Conservation (phyloP, 2,113 vertebrate species). For the Menidia beryllina region DNA sequence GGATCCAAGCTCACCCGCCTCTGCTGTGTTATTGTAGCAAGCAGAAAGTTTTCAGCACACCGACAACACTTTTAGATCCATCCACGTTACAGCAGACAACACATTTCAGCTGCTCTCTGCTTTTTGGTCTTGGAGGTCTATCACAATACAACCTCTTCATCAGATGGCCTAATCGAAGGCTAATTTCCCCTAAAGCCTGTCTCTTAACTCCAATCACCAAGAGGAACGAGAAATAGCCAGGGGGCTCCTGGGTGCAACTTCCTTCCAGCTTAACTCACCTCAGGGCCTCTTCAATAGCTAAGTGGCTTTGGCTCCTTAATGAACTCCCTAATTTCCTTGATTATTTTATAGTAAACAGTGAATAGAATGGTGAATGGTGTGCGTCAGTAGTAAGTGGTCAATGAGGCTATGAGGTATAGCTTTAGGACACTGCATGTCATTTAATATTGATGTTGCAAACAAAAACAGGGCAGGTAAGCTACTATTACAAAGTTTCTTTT, state of each 20-base stretch:
- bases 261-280: conserved; percentile 56
- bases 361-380: conserved; percentile 8
- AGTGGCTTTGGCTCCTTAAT: conserved; percentile 46
- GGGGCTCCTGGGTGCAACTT: conserved; percentile 36
- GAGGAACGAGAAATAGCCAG: conserved; percentile 51
- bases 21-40: not conserved
- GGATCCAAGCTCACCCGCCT: not conserved
- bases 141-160: conserved; percentile 67
- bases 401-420: no score
- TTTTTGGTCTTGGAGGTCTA: conserved; percentile 66
- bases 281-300: conserved; percentile 55
- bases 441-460: no score
- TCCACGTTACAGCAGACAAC: conserved; percentile 45
- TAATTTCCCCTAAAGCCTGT: conserved; percentile 73
- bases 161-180: conserved; percentile 70
- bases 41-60: conserved; percentile 39
- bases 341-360: conserved; percentile 14
- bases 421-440: not conserved
- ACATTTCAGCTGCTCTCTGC: conserved; percentile 58
- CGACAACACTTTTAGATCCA: conserved; percentile 41
- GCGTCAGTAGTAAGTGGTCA: not conserved
- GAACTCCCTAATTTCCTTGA: not conserved
- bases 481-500: no score
- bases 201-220: conserved; percentile 71
- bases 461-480: no score